phyloP scores from a whole-genome alignment of 2,888 invertebrate genomes.

The Rosalia funebris region DNA sequence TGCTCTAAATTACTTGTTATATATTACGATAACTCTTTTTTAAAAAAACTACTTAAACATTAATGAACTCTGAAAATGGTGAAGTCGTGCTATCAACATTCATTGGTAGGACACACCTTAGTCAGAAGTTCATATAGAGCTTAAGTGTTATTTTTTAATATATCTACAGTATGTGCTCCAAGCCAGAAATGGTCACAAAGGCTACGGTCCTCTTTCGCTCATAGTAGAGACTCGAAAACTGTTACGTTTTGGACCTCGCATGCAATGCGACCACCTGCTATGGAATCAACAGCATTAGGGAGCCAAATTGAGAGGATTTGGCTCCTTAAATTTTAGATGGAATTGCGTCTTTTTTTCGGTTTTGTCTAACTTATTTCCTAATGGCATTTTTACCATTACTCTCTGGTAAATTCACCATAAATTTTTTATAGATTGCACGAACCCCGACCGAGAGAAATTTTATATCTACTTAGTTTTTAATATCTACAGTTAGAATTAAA shows the following conservation, averaged over 20 bases:
- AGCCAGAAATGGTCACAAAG: neutral
- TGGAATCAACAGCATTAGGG: conserved; percentile 11
- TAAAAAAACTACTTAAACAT: conserved; percentile 19
- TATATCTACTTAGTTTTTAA: conserved; percentile 40
- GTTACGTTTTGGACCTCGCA: too few relatives aligned
- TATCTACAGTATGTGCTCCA: conserved; percentile 24
- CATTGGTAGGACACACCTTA: conserved; percentile 18
- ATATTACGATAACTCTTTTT: conserved; percentile 25
- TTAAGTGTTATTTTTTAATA: conserved; percentile 13
- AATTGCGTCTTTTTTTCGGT: conserved; percentile 14
- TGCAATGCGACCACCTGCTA: conserved; percentile 3
- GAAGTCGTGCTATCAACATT: conserved; percentile 9
- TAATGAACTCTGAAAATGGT: neutral
- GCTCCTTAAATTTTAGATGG: conserved; percentile 14
- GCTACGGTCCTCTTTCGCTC: neutral
- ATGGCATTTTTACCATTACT: conserved; percentile 14
- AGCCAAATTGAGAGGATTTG: neutral
- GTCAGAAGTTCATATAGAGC: neutral
- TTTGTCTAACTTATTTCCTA: conserved; percentile 24
- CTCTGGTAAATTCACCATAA: conserved; percentile 11
- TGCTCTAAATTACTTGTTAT: conserved; percentile 24
- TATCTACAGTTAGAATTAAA: conserved; percentile 38
- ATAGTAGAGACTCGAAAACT: too few relatives aligned
- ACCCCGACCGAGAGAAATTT: conserved; percentile 53
- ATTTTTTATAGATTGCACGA: conserved; percentile 51